These are phyloP conservation scores for Empis livida DNA, from an alignment of 2,888 invertebrate genomes.

Conservation along the genomic window DNA sequence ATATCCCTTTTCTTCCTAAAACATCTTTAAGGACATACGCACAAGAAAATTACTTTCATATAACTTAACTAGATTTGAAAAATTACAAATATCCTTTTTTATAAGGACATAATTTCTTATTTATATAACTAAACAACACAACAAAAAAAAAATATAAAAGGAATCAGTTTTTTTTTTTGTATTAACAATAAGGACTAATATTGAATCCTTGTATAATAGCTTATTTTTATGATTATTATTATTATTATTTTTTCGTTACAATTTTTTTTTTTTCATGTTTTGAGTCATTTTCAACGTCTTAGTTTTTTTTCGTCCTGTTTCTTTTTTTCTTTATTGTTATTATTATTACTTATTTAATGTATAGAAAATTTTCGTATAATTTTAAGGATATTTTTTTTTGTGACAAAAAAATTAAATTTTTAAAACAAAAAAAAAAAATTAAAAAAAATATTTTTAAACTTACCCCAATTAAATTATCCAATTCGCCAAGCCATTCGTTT, in stretches of 20 bases:
- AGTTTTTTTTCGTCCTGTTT: background rate
- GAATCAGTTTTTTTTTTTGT: no score
- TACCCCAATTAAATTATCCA: slow-evolving; percentile 43
- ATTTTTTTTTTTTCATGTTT: background rate
- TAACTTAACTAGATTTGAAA: no score
- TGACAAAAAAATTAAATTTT: background rate
- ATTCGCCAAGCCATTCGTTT: slow-evolving; percentile 43
- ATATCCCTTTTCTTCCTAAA: no score
- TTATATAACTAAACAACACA: no score
- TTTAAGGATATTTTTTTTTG: background rate
- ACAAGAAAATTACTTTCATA: no score
- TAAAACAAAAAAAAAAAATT: background rate
- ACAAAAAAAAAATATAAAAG: no score
- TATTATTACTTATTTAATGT: background rate
- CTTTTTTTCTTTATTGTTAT: background rate
- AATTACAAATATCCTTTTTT: no score
- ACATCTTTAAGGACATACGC: no score
- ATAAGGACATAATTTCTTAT: no score
- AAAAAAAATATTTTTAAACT: slow-evolving; percentile 20
- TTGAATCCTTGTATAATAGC: no score
- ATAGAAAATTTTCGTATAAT: background rate
- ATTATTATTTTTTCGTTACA: background rate
- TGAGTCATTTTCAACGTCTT: background rate
- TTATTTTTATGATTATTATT: no score
- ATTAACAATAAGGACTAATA: no score